Base-by-base conservation (phyloP, 2,797 vertebrate species). In the Rhyacichthys aspro region DNA sequence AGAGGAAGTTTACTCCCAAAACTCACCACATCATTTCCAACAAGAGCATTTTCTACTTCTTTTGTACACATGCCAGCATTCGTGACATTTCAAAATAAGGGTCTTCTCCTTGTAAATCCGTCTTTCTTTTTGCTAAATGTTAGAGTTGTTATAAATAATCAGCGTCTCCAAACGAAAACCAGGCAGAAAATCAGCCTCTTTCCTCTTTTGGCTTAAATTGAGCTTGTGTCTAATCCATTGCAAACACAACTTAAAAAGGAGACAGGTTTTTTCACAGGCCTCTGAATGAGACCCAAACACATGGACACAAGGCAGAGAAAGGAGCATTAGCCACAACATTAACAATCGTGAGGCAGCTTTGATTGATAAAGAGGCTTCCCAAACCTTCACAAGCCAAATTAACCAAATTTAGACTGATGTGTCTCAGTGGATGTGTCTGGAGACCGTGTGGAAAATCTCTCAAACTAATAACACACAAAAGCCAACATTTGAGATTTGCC, bases 381-480 rank as follows among this genome's bases (percentile, higher is more conserved):
- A 74, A 76, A 78, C 76, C 66, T 59, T 84, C 83, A 83, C 85
- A 74, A 72, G 78, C 16, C 33, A 77, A 85, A 90, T 90, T 82
- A 89, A 86, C 88, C 58, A 83, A 86, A 91, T 91, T 78, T 43
- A 79, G 74, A 84, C 67, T 50, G 76, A 84, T 83, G 73, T 64
- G 82, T 68, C 71, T 74, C 58, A 75, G 67, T 81, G 14, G n/a
- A n/a, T 41, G 47, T 75, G 77, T 50, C 61, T 49, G 17, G 36
- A 67, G 73, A 89, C 73, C 67, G 84, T 89, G 87, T 87, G 82
- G 77, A 89, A 91, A 91, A 91, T 91, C 72, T 67, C 63, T 78
- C 87, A 86, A 82, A 87, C 78, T 81, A 86, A 89, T 86, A 86
- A 63, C 74, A 74, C 68, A 89, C 89, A 90, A 91, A 87, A 84